Base-by-base conservation (phyloP, 2,888 invertebrate genomes). In the Lasioglossum vierecki region DNA sequence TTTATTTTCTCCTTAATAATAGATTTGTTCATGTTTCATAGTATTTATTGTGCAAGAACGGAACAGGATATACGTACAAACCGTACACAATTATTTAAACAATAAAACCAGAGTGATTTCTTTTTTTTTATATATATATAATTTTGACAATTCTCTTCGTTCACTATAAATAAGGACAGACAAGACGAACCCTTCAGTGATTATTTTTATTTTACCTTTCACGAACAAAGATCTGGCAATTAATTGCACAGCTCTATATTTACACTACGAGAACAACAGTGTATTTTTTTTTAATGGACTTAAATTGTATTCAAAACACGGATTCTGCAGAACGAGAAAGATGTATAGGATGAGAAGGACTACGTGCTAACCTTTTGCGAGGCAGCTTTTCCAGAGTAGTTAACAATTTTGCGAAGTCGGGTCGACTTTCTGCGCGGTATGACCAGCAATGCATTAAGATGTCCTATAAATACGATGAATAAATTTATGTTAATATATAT, bases 361-460 rank as follows among this genome's bases (percentile, higher is more conserved):
- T 99, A 89, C 99, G 97, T 76, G 98, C 99, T 91, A 99, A 96
- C 72, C 98, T 97, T 96, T 99, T 99, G 95, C 99, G 98, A 72
- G 99, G 99, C 92, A 99, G 96, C 95, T 98, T 98, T 94, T 99
- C 98, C 82, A 99, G 96, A 83, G 97, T 97, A 82, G 97, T 97
- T 91, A 98, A 96, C 83, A 99, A 96, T 89, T 97, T 97, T 79
- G 97, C 97, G 95, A 99, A 99, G 95, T 99, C 98, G 0, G 99
- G 98, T 88, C 99, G 97, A 93, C 98, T 98, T 80, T 96, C 96
- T 9, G 97, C 96, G 82, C 97, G 97, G 95, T 97, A 99, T 83
- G 98, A 97, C 99, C 99, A 99, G 95, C 99, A 99, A 91, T 97
- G 96, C 98, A 99, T 98, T 91, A 99, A 96, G 92, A 99, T 98